These are phyloP conservation scores for Galbula dea DNA, from an alignment of 2,113 vertebrate genomes.

Conservation along the genomic window DNA sequence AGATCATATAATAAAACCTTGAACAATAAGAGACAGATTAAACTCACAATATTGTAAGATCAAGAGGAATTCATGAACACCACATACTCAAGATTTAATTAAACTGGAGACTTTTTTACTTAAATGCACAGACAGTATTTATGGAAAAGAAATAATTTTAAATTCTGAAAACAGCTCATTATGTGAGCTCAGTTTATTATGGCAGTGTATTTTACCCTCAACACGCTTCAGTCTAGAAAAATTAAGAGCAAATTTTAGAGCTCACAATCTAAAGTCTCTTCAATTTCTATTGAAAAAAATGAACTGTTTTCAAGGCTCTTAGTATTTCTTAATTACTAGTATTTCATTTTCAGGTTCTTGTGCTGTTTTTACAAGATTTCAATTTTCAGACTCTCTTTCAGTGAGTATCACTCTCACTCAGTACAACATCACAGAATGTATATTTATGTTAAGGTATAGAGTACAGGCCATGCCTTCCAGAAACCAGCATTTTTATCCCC, in stretches of 20 bases:
- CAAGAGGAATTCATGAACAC: not conserved
- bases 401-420: not conserved
- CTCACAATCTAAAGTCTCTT: not conserved
- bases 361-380: not conserved
- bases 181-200: not conserved
- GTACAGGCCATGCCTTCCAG: not conserved
- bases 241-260: not conserved
- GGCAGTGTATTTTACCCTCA: not conserved
- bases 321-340: not conserved
- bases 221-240: not conserved
- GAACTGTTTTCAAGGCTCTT: fast-evolving
- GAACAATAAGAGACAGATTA: not conserved
- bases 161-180: not conserved
- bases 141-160: not conserved
- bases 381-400: not conserved
- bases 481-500: not conserved
- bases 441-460: not conserved
- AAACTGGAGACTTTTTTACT: not conserved
- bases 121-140: not conserved
- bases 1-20: conserved; percentile 95
- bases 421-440: not conserved
- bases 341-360: not conserved
- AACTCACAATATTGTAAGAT: not conserved
- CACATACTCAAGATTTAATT: not conserved
- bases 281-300: not conserved